phyloP scores from a whole-genome alignment of 2,888 invertebrate species.

The Macrophya annulata region DNA sequence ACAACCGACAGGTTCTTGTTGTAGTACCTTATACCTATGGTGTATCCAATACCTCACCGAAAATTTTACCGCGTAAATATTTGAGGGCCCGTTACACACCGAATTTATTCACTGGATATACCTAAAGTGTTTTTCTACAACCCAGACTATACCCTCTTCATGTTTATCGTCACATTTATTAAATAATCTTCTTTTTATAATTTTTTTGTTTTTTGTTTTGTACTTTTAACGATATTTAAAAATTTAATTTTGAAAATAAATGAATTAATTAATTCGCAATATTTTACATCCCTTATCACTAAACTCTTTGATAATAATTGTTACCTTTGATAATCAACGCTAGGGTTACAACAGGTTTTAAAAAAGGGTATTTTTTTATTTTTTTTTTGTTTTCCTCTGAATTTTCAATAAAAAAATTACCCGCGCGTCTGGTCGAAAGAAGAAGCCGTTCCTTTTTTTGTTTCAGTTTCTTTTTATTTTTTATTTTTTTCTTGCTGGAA shows the following conservation, averaged over 20 bases:
- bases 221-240: too few species aligned
- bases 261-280: not conserved
- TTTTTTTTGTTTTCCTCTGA: not conserved
- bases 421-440: not conserved
- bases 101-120: conserved; percentile 49
- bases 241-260: not conserved
- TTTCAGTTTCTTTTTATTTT: too few species aligned
- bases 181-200: not conserved
- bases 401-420: conserved; percentile 2
- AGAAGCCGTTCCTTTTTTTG: not conserved
- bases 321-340: not conserved
- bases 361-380: too few species aligned
- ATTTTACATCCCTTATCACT: not conserved
- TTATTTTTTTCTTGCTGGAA: too few species aligned
- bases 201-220: too few species aligned
- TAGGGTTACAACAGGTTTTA: conserved; percentile 39
- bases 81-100: conserved; percentile 26
- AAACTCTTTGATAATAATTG: not conserved
- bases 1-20: conserved; percentile 31
- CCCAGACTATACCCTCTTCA: not conserved
- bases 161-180: not conserved
- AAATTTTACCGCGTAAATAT: conserved; percentile 34
- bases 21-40: not conserved
- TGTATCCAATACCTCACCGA: not conserved
- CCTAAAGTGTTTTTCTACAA: conserved; percentile 21